Percentiles rank a stretch among this genome's conserved stretches.
These are phyloP conservation scores for Momotus momota DNA, from an alignment of 2,797 vertebrate genomes.

Conservation along the genomic window DNA sequence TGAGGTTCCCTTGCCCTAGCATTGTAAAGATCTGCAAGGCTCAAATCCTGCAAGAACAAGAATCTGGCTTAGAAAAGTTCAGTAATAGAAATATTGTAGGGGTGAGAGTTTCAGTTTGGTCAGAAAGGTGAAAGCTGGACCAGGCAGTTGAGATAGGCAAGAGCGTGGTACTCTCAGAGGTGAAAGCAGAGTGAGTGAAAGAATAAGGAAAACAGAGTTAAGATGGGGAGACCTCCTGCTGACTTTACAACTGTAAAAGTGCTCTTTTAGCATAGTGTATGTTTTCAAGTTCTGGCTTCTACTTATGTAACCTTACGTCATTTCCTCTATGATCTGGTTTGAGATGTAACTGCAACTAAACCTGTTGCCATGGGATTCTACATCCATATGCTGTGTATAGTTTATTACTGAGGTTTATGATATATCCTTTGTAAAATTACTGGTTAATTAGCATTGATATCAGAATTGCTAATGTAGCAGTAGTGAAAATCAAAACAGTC, in stretches of 20 bases:
- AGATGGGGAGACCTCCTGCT: not conserved
- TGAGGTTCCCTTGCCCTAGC: not conserved
- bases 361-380: not conserved
- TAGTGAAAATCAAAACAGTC: not conserved
- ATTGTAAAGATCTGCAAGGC: not conserved
- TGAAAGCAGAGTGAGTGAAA: not conserved
- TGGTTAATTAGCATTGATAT: not conserved
- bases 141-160: not conserved
- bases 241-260: not conserved
- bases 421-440: not conserved
- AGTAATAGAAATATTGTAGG: not conserved
- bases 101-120: not conserved
- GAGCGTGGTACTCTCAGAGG: not conserved
- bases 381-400: fast-evolving
- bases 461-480: not conserved
- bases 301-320: not conserved
- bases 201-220: not conserved
- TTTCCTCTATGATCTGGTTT: not conserved
- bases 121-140: not conserved
- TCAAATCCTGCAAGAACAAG: not conserved
- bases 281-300: not conserved
- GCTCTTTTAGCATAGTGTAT: not conserved
- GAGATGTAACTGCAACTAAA: not conserved
- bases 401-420: not conserved
- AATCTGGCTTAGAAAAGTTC: not conserved